These are phyloP conservation scores for Grapholita molesta DNA, from an alignment of 1,140 invertebrate species.

Conservation along the genomic window DNA sequence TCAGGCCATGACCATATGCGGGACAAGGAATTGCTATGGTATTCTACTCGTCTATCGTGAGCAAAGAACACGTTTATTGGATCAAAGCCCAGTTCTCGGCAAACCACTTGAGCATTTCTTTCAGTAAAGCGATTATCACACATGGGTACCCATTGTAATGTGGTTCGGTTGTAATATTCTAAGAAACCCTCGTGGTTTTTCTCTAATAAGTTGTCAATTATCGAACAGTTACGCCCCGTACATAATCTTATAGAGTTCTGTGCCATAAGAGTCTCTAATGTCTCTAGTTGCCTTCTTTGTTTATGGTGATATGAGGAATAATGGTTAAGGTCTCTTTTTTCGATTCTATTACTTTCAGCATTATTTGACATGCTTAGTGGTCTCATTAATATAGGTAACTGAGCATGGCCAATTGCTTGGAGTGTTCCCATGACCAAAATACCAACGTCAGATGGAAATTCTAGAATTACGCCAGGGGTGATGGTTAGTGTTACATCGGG, in stretches of 20 bases:
- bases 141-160: conserved; percentile 96
- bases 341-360: conserved; percentile 64
- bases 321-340: conserved; percentile 55
- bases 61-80: conserved; percentile 92
- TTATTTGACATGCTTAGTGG: conserved; percentile 78
- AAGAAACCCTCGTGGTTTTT: conserved; percentile 89
- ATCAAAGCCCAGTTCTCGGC: conserved; percentile 94
- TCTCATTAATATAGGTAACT: conserved; percentile 90
- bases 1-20: conserved; percentile 97
- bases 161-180: conserved; percentile 96
- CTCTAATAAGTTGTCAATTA: conserved; percentile 70
- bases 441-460: conserved; percentile 98
- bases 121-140: conserved; percentile 97
- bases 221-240: conserved; percentile 84
- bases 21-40: conserved; percentile 89
- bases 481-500: conserved; percentile 92
- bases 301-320: conserved; percentile 54
- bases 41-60: conserved; percentile 88
- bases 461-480: conserved; percentile 92
- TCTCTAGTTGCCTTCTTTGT: conserved; percentile 75
- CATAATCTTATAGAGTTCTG: conserved; percentile 85
- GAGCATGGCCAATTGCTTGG: conserved; percentile 88
- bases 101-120: conserved; percentile 96
- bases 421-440: conserved; percentile 96
- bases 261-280: conserved; percentile 73